Percentiles rank a stretch among this genome's conserved stretches.
Conservation (phyloP, 2,797 vertebrate genomes). For the Enoplosus armatus region DNA sequence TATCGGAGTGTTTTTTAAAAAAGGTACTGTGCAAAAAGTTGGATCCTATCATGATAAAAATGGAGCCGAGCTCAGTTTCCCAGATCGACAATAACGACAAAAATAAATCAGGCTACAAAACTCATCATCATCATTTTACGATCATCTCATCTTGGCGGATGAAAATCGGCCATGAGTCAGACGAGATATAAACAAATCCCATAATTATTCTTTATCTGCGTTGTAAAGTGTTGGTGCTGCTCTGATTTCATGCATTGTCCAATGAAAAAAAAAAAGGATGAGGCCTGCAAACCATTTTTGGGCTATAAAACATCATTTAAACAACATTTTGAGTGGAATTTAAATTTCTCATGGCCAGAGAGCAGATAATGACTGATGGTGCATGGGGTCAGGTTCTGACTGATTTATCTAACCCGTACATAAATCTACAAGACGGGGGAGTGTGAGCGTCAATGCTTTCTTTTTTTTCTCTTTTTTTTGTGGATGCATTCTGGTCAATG, state of each 20-base stretch:
- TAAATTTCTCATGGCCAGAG: background rate
- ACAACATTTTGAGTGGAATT: slow-evolving; percentile 4
- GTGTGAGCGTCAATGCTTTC: background rate
- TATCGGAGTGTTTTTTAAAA: background rate
- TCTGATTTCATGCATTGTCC: background rate
- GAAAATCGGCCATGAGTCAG: background rate
- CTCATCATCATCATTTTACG: background rate
- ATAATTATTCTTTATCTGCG: background rate
- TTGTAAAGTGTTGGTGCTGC: background rate
- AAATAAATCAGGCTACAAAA: background rate
- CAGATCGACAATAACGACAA: background rate
- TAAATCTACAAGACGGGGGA: slow-evolving; percentile 14
- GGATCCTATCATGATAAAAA: background rate
- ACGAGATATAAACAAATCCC: background rate
- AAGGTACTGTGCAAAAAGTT: background rate
- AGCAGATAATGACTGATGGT: background rate
- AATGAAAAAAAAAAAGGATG: background rate
- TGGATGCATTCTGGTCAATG: background rate
- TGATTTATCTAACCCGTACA: background rate
- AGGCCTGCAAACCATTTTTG: slow-evolving; percentile 16
- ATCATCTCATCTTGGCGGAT: background rate
- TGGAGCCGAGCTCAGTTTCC: background rate
- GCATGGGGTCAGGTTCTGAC: background rate
- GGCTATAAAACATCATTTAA: slow-evolving; percentile 23
- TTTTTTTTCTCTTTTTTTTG: too few species aligned